phyloP scores from a whole-genome alignment of 2,113 vertebrate species.

The Centropus unirufus region DNA sequence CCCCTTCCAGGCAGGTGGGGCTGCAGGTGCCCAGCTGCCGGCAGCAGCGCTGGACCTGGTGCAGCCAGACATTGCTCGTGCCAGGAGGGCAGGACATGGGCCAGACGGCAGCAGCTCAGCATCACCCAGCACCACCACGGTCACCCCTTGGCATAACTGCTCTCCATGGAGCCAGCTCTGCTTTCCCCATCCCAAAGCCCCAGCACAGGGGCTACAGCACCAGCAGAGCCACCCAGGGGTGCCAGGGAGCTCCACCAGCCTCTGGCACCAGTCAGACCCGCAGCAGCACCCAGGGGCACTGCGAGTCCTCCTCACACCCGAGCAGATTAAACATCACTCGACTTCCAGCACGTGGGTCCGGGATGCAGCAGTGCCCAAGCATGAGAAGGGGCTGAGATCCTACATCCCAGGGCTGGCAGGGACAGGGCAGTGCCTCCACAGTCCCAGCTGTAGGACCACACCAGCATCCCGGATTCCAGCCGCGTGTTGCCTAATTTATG shows the following conservation, averaged over 20 bases:
- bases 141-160: background rate
- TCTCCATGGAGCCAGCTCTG: background rate
- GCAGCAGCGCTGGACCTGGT: background rate
- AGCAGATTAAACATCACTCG: background rate
- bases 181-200: background rate
- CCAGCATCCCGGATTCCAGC: background rate
- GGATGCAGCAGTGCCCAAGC: background rate
- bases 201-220: background rate
- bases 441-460: background rate
- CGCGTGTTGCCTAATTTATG: background rate
- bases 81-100: rapidly evolving
- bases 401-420: background rate
- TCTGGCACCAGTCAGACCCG: background rate
- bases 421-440: rapidly evolving
- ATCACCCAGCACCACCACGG: background rate
- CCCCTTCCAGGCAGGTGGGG: background rate
- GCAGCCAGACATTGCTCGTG: background rate
- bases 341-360: background rate
- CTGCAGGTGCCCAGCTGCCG: background rate
- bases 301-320: background rate
- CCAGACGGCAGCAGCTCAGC: rapidly evolving
- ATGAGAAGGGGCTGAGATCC: background rate
- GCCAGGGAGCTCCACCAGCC: background rate
- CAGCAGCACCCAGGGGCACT: background rate
- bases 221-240: rapidly evolving